Evolutionary conservation across 53 echinoderm and acorn worm genomes (phyloP).

Genomic region (Luidia sarsii): DNA sequence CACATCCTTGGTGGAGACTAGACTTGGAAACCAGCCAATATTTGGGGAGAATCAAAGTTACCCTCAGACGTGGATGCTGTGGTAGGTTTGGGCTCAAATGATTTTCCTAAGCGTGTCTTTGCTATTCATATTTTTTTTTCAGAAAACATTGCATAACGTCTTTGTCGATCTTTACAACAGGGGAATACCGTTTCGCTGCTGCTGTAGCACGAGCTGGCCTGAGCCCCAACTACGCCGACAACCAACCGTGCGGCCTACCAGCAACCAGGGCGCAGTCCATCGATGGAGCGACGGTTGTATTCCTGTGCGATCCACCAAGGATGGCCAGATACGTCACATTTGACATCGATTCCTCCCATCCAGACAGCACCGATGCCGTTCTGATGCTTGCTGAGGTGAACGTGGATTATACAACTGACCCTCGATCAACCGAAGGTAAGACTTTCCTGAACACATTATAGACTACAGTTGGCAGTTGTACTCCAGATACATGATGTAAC

Average conservation of each 20-base stretch:
- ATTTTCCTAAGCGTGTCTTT: too few species aligned
- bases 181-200: not conserved
- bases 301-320: not conserved
- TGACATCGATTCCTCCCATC: not conserved
- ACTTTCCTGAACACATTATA: too few species aligned
- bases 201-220: slow-evolving; percentile 2
- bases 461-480: too few species aligned
- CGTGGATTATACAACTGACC: not conserved
- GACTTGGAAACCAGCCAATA: not conserved
- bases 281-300: not conserved
- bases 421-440: too few species aligned
- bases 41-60: not conserved
- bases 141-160: too few species aligned
- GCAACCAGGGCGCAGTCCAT: slow-evolving; percentile 2
- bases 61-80: not conserved
- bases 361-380: not conserved
- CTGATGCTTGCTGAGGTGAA: not conserved
- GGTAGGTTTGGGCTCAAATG: too few species aligned
- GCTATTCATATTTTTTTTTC: too few species aligned
- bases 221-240: not conserved
- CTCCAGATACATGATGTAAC: too few species aligned
- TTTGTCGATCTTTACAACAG: too few species aligned
- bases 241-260: not conserved
- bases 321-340: not conserved
- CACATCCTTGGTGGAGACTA: slow-evolving; percentile 24